Conservation (phyloP, 2,113 vertebrate species). For the Morone saxatilis region DNA sequence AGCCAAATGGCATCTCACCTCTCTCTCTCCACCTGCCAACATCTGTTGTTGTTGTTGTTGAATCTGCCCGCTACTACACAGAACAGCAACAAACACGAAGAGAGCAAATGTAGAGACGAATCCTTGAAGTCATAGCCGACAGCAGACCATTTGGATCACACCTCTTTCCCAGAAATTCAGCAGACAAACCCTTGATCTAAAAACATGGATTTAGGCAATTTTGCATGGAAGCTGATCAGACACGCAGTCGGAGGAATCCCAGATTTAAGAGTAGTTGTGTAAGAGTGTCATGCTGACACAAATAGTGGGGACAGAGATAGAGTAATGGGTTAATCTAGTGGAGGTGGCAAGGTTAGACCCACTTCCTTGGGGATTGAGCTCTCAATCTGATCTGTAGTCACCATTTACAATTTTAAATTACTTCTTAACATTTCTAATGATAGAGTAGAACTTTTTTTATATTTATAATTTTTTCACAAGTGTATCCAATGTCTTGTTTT, state of each 20-base stretch:
- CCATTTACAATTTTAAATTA: conserved; percentile 3
- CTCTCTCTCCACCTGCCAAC: conserved; percentile 25
- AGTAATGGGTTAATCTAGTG: conserved; percentile 61
- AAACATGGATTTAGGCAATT: conserved; percentile 30
- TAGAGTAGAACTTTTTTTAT: neutral
- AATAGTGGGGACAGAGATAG: conserved; percentile 25
- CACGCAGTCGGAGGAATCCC: conserved; percentile 31
- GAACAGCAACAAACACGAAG: neutral
- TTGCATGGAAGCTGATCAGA: conserved; percentile 40
- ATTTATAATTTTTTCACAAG: neutral
- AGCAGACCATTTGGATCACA: neutral
- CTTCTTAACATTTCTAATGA: neutral
- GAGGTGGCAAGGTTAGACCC: conserved; percentile 34
- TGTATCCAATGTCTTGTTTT: too few relatives aligned
- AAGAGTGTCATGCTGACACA: conserved; percentile 57
- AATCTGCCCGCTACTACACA: neutral
- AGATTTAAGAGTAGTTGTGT: conserved; percentile 61
- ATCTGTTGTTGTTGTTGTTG: conserved; percentile 28
- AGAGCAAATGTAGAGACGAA: neutral
- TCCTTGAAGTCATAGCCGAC: neutral
- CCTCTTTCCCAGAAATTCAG: conserved; percentile 12
- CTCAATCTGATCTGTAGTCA: conserved; percentile 21
- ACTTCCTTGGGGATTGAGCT: conserved; percentile 53
- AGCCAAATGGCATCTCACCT: conserved; percentile 27
- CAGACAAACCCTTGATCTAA: conserved; percentile 13